Percentiles rank a stretch among this genome's conserved stretches.
These are phyloP conservation scores for Nomia melanderi DNA, from an alignment of 1,140 invertebrate genomes.

Conservation along the genomic window DNA sequence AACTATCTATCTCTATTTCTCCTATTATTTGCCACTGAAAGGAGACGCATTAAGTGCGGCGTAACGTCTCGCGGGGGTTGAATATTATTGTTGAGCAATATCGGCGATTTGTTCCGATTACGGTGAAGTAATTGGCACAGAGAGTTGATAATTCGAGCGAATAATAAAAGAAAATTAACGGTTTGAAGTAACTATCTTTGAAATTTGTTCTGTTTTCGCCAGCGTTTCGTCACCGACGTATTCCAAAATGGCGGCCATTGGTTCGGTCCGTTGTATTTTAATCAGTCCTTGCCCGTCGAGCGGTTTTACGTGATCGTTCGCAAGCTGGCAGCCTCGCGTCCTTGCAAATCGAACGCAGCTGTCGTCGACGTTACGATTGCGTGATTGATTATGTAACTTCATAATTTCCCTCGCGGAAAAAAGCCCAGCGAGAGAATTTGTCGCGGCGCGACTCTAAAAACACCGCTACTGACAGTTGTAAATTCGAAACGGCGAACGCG, in stretches of 20 bases:
- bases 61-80: not conserved
- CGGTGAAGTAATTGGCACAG: no score
- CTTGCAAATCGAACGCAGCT: not conserved
- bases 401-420: slow-evolving; percentile 17
- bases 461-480: not conserved
- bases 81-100: no score
- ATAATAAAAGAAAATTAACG: no score
- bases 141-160: no score
- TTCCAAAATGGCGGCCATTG: no score
- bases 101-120: no score
- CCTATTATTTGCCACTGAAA: slow-evolving; percentile 33
- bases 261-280: no score
- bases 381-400: slow-evolving; percentile 17
- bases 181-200: no score
- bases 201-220: no score
- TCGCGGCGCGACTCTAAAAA: not conserved
- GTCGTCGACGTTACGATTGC: slow-evolving; percentile 27
- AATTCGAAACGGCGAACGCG: slow-evolving; percentile 11
- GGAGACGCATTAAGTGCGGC: slow-evolving; percentile 45
- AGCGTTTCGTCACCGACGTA: no score
- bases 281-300: not conserved
- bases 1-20: slow-evolving; percentile 30
- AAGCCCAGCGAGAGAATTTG: slow-evolving; percentile 1
- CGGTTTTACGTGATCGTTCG: not conserved
- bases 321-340: not conserved